Evolutionary conservation across 1,140 invertebrate genomes (phyloP).

Genomic region (Formica exsecta): DNA sequence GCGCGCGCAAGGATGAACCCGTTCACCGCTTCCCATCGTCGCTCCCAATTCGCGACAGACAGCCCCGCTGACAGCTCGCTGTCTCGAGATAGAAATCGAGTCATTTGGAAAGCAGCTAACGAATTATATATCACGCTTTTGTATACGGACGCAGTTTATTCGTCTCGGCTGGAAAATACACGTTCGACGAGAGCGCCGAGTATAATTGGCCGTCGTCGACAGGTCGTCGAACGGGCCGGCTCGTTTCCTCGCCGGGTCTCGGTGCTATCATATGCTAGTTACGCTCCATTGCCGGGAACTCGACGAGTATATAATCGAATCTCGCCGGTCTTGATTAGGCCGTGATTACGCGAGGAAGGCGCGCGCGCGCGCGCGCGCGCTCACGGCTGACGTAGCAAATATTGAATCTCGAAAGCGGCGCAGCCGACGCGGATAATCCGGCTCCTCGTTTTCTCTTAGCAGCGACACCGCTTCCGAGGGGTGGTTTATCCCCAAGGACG

Average conservation of each 20-base stretch:
- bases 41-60: slow-evolving; percentile 25
- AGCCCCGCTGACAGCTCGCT: neutral
- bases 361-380: slow-evolving; percentile 17
- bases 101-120: slow-evolving; percentile 33
- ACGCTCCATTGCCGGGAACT: slow-evolving; percentile 62
- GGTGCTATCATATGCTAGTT: slow-evolving; percentile 71
- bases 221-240: slow-evolving; percentile 38
- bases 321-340: slow-evolving; percentile 71
- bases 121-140: slow-evolving; percentile 54
- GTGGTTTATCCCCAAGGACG: neutral
- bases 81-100: slow-evolving; percentile 33
- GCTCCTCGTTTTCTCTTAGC: slow-evolving; percentile 22
- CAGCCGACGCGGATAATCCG: slow-evolving; percentile 39
- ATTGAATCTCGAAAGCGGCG: slow-evolving; percentile 60
- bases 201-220: slow-evolving; percentile 51
- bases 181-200: slow-evolving; percentile 4
- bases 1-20: slow-evolving; percentile 10
- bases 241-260: slow-evolving; percentile 63
- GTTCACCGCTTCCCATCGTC: neutral
- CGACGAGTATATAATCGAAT: slow-evolving; percentile 72
- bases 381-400: slow-evolving; percentile 58
- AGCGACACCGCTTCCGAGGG: slow-evolving; percentile 29
- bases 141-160: slow-evolving; percentile 36
- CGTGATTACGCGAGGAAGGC: slow-evolving; percentile 61
- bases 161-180: neutral